phyloP scores from a whole-genome alignment of 2,888 invertebrate genomes.

The Clistopyga incitator region DNA sequence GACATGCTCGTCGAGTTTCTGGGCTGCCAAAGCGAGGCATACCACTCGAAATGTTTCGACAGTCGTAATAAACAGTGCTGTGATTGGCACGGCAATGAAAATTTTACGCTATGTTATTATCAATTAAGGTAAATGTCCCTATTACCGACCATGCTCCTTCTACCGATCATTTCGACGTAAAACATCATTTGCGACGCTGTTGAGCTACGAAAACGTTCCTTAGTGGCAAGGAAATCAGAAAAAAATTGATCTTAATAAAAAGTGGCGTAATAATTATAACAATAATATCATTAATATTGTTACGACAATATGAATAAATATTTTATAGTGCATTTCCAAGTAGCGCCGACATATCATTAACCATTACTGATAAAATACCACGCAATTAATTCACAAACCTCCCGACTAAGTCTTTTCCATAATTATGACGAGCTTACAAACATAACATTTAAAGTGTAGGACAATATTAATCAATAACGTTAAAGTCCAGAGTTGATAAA shows the following conservation, averaged over 20 bases:
- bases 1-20: not conserved
- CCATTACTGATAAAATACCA: not conserved
- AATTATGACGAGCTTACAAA: not conserved
- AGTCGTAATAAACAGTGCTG: not conserved
- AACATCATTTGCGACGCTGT: no score
- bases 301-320: no score
- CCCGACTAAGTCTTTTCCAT: not conserved
- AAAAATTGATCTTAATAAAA: no score
- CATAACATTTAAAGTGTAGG: not conserved
- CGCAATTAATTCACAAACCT: not conserved
- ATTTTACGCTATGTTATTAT: not conserved
- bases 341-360: not conserved
- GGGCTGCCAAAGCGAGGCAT: not conserved
- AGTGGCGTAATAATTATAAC: no score
- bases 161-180: no score
- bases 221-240: no score
- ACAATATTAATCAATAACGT: no score
- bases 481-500: no score
- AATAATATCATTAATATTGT: no score
- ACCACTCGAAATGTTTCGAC: not conserved
- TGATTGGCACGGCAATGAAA: not conserved
- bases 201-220: no score
- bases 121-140: no score
- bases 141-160: no score
- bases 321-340: not conserved